A percentile compares a stretch with the other conserved stretches of the same genome.
Evolutionary conservation across 2,888 invertebrate species (phyloP).

Genomic region (Philereme vetulata): DNA sequence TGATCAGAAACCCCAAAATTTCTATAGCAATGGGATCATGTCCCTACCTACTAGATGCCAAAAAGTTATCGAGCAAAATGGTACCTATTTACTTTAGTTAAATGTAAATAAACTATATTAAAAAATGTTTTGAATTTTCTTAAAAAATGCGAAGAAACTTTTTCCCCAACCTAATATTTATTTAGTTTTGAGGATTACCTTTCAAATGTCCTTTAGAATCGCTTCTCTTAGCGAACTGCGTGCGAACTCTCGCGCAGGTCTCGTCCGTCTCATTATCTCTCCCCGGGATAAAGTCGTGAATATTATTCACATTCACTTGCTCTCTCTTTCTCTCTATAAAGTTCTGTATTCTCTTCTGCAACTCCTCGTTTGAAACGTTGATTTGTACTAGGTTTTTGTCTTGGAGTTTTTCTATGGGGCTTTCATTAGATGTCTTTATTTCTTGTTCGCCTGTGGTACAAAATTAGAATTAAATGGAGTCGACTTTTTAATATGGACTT

Average conservation of each 20-base stretch:
- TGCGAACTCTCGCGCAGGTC: constrained; percentile 90
- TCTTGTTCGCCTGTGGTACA: constrained; percentile 41
- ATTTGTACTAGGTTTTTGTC: constrained; percentile 86
- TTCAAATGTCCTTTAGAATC: constrained; percentile 92
- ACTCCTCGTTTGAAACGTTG: constrained; percentile 85
- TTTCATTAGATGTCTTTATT: constrained; percentile 20
- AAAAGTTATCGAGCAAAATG: no score
- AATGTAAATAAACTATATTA: no score
- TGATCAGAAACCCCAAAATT: no score
- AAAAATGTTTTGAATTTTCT: no score
- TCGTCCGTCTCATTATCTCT: constrained; percentile 65
- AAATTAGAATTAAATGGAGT: neutral
- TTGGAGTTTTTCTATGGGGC: constrained; percentile 36
- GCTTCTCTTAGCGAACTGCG: constrained; percentile 87
- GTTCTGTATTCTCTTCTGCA: constrained; percentile 87
- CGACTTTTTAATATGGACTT: neutral
- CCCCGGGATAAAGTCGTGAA: constrained; percentile 87
- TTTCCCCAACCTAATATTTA: no score
- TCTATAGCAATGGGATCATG: no score
- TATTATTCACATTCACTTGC: constrained; percentile 88
- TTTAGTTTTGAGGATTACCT: constrained; percentile 76
- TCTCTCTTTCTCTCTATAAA: constrained; percentile 90
- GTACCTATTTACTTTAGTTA: no score
- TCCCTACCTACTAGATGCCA: no score
- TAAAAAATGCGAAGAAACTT: no score